Percentiles rank a stretch among this genome's conserved stretches.
Evolutionary conservation across 2,888 invertebrate species (phyloP).

Genomic region (Drosophila yooni): DNA sequence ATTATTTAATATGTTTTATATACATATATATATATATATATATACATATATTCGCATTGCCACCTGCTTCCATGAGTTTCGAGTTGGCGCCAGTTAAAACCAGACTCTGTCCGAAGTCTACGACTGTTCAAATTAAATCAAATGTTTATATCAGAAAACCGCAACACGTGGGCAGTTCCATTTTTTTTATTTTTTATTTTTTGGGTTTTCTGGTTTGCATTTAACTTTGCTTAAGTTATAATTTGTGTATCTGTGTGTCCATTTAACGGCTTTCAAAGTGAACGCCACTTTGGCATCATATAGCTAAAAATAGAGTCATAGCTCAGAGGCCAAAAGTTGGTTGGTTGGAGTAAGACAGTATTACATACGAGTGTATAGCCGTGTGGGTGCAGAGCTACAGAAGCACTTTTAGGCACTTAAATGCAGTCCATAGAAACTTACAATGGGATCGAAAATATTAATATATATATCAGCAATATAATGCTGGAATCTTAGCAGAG

Average conservation of each 20-base stretch:
- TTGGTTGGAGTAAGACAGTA: constrained; percentile 9
- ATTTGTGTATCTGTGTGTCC: constrained; percentile 72
- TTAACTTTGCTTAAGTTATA: constrained; percentile 67
- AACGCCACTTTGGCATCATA: constrained; percentile 72
- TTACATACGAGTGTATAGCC: constrained; percentile 12
- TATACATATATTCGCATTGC: constrained; percentile 37
- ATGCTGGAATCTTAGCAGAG: background rate
- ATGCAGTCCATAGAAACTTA: constrained; percentile 6
- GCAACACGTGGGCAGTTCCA: constrained; percentile 52
- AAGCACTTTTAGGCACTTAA: constrained; percentile 10
- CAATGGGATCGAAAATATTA: background rate
- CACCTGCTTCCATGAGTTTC: constrained; percentile 60
- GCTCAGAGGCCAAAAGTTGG: constrained; percentile 56
- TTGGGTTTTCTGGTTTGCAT: constrained; percentile 59
- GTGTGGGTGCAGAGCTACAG: constrained; percentile 33
- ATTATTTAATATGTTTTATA: constrained; percentile 7
- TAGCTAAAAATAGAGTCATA: constrained; percentile 72
- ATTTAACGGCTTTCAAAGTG: constrained; percentile 70
- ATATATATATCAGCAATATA: background rate
- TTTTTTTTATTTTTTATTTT: constrained; percentile 38
- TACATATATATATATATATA: too few relatives aligned
- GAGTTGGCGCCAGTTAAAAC: constrained; percentile 64
- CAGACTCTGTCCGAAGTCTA: constrained; percentile 42
- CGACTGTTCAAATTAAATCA: constrained; percentile 60
- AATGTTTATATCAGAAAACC: constrained; percentile 54